phyloP scores from a whole-genome alignment of 2,888 invertebrate genomes.

The Eurytoma californica region DNA sequence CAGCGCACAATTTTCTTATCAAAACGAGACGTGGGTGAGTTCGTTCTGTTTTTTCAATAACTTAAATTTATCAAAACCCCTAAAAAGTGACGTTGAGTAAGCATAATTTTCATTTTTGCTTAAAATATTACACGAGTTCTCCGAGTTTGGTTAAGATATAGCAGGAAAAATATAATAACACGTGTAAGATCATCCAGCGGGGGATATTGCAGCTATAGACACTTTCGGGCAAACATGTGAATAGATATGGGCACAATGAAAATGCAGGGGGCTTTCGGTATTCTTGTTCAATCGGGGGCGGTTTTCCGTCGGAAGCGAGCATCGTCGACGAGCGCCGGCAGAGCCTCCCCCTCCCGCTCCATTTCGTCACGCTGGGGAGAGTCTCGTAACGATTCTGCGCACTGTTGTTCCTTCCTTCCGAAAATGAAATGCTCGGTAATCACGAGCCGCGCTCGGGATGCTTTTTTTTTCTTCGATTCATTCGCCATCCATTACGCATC shows the following conservation, averaged over 20 bases:
- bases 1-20: background rate
- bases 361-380: slow-evolving; percentile 61
- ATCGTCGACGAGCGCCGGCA: slow-evolving; percentile 48
- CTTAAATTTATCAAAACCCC: background rate
- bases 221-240: slow-evolving; percentile 51
- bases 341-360: slow-evolving; percentile 16
- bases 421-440: slow-evolving; percentile 56
- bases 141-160: too few species aligned
- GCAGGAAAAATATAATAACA: slow-evolving; percentile 32
- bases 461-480: slow-evolving; percentile 35
- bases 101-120: background rate
- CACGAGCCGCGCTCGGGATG: slow-evolving; percentile 15
- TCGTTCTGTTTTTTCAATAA: slow-evolving; percentile 12
- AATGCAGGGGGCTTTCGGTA: slow-evolving; percentile 43
- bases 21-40: slow-evolving; percentile 37
- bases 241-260: slow-evolving; percentile 54
- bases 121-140: background rate
- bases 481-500: slow-evolving; percentile 11
- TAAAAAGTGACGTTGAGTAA: background rate
- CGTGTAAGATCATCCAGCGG: slow-evolving; percentile 42
- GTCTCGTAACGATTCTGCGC: slow-evolving; percentile 55
- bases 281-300: slow-evolving; percentile 55
- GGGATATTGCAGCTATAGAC: slow-evolving; percentile 6
- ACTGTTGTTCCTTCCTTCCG: slow-evolving; percentile 53
- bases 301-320: slow-evolving; percentile 63